Conservation (phyloP, 2,113 vertebrate genomes). For the Prionailurus viverrinus region DNA sequence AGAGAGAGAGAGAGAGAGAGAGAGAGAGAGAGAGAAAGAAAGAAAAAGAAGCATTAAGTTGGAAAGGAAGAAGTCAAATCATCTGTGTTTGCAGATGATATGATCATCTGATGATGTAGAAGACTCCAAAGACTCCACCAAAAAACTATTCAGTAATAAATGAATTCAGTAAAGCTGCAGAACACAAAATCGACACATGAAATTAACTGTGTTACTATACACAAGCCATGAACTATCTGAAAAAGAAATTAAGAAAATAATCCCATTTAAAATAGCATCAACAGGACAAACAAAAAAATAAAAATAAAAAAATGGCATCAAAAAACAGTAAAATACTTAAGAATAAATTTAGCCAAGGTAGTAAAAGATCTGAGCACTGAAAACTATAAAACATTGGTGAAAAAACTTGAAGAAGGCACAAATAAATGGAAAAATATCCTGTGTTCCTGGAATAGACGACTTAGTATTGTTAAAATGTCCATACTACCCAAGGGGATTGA, state of each 20-base stretch:
- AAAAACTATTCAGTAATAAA: neutral
- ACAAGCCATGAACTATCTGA: neutral
- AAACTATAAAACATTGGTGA: neutral
- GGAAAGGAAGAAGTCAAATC: neutral
- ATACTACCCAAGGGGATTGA: neutral
- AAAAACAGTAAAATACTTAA: neutral
- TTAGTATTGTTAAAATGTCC: neutral
- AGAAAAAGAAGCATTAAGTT: neutral
- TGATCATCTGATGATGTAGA: neutral
- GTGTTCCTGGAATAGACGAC: neutral
- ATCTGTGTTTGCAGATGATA: neutral
- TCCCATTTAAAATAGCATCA: neutral
- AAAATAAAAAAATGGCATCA: neutral
- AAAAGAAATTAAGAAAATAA: neutral
- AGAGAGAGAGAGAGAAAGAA: too few relatives aligned
- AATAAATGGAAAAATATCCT: neutral
- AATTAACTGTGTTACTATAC: neutral
- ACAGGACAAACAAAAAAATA: too few relatives aligned
- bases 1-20: too few relatives aligned
- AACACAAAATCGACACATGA: neutral
- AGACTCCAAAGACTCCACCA: neutral
- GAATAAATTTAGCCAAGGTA: neutral
- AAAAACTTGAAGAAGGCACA: neutral
- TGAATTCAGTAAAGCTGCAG: neutral
- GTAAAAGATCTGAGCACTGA: neutral